Evolutionary conservation across 1,140 invertebrate genomes (phyloP).

Genomic region (Druon quercuslanigerum): DNA sequence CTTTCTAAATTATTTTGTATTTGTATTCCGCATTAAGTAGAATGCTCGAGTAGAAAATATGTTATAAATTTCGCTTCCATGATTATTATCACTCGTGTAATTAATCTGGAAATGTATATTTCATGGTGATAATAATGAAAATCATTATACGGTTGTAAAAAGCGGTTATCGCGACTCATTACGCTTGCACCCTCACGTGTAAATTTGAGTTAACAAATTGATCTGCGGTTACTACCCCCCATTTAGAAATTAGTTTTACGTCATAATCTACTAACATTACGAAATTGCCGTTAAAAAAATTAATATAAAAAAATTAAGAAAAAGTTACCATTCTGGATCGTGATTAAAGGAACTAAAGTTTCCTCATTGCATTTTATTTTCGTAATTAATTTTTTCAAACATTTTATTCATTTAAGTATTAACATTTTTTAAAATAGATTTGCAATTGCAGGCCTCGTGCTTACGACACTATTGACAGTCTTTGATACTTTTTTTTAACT

Average conservation of each 20-base stretch:
- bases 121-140: conserved; percentile 30
- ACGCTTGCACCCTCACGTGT: conserved; percentile 2
- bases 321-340: too few species aligned
- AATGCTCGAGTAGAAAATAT: conserved; percentile 34
- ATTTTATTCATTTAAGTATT: too few species aligned
- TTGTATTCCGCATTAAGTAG: conserved; percentile 23
- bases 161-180: conserved; percentile 35
- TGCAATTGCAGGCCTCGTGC: too few species aligned
- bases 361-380: too few species aligned
- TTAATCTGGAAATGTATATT: conserved; percentile 15
- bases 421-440: too few species aligned
- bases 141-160: conserved; percentile 19
- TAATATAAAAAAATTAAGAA: too few species aligned
- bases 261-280: not conserved
- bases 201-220: conserved; percentile 43
- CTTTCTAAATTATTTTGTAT: not conserved
- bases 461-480: too few species aligned
- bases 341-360: too few species aligned
- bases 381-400: too few species aligned
- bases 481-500: too few species aligned
- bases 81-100: conserved; percentile 30
- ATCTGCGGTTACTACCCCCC: conserved; percentile 14
- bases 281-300: too few species aligned
- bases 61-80: conserved; percentile 27
- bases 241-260: not conserved